Evolutionary conservation across 2,888 invertebrate genomes (phyloP), one percentile per base, ranked within the genome.

Genomic region (Mesorhabditis sp.): DNA sequence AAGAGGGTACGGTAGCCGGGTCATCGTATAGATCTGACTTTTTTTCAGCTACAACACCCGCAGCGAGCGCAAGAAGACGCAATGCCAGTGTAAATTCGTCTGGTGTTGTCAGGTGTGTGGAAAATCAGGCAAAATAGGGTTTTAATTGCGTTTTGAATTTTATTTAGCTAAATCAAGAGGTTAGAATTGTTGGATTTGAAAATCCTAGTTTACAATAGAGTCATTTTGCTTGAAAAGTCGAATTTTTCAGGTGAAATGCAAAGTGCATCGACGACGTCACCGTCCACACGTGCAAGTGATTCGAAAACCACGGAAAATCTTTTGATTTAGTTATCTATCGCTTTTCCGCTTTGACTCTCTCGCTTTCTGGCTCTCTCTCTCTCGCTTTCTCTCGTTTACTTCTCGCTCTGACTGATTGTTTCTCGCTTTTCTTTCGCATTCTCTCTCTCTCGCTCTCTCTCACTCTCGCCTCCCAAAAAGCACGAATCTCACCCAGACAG

Each of bases 41-140:
- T 10, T 10, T 50, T 50, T 50, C 58, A 50, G 58, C n/a, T 50
- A 50, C 58, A 63, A 63, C 58, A 50, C 58, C n/a, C 58, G 58
- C 7, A 50, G 4, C 4, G 65, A 13, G 50, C 50, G 41, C 10
- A 50, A 45, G 45, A 10, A 28, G 58, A 74, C 75, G 3, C 79
- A 76, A 62, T 80, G 79, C 72, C 74, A 84, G 41, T 86, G 86
- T 81, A 85, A 83, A 67, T 86, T 86, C 71, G 81, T 85, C 13
- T 86, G 86, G 86, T 86, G 83, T 70, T 86, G 86, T 72, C 74
- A 83, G 67, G 70, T 70, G 4, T 28, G 28, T 28, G 28, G 28
- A 28, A 28, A 28, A 28, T 28, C 28, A 28, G 28, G 28, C 28
- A 28, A 28, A 28, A 28, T 2, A 28, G 28, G 1, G 28, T 28